These are phyloP conservation scores for Diarsia brunnea DNA, from an alignment of 2,888 invertebrate species.

Conservation along the genomic window DNA sequence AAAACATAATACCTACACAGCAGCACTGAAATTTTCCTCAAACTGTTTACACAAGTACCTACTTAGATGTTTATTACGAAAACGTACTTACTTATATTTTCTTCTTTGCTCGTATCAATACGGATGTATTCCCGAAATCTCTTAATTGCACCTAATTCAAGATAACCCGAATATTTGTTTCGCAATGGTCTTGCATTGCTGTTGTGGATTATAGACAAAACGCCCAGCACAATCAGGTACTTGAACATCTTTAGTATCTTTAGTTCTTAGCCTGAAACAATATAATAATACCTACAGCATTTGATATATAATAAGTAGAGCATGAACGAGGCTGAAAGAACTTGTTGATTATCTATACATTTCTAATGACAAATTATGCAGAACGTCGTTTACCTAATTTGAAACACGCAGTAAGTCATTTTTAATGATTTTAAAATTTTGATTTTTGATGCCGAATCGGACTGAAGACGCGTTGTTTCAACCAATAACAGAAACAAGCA, in stretches of 20 bases:
- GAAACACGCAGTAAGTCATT: too few relatives aligned
- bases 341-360: neutral
- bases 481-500: too few relatives aligned
- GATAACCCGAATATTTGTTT: conserved; percentile 48
- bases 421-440: too few relatives aligned
- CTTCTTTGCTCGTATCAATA: conserved; percentile 75
- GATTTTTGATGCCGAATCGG: too few relatives aligned
- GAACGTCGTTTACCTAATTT: too few relatives aligned
- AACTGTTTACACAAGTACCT: neutral
- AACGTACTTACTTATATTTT: conserved; percentile 63
- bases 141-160: conserved; percentile 62
- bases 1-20: neutral
- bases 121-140: conserved; percentile 75
- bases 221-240: conserved; percentile 15
- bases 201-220: conserved; percentile 13
- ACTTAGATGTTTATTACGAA: neutral
- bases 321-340: neutral
- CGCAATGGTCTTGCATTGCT: conserved; percentile 25
- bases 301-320: too few relatives aligned
- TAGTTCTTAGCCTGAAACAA: conserved; percentile 27
- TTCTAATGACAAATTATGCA: neutral
- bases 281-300: too few relatives aligned
- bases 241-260: conserved; percentile 52
- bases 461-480: too few relatives aligned
- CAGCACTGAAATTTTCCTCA: neutral